Evolutionary conservation across 30 jellyfish, hydroid and myxozoan species (phyloP), one percentile per base, ranked within the genome.

Genomic region (Chironex yamaguchii): DNA sequence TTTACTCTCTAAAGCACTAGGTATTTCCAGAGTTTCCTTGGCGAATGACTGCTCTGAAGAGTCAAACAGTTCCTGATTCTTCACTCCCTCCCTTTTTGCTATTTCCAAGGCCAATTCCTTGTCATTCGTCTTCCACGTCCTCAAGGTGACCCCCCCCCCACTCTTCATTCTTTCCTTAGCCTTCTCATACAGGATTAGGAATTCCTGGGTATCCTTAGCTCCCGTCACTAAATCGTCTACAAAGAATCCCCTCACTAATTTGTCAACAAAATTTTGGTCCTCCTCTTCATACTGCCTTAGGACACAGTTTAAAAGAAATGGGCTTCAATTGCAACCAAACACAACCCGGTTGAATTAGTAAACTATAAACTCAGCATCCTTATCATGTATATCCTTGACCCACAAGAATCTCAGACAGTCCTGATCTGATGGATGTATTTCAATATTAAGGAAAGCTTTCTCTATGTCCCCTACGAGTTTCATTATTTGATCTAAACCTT

Each of bases 331-430:
- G 31, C 85, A 72, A 13, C 85, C 71, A 42, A 67, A 0, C 34
- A 67, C 81, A 22, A 67, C 81, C 35, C 81, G 2, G 17, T 0
- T 31, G 62, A 70, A 73, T 2, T 50, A 77, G 67, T 73, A 73
- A 3, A 17, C 25, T 1, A 35, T 30, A 26, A 73, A 13, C 6
- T 69, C 83, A 1, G 77, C 3, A 3, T 63, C 77, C 31, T 49
- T 9, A 21, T 63, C 77, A 63, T 63, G 28, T 3, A 53, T 53
- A 29, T 79, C 90, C 32, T 79, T 79, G 14, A 82, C 14, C 87
- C 88, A 82, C 65, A 82, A 50, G 67, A 82, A 82, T 31, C 92
- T 68, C 31, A 82, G 67, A 74, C 73, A 27, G 32, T 82, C 92
- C 12, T 78, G 11, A 32, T 82, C 88, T 29, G 48, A 0, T 32